Evolutionary conservation across 2,888 invertebrate species (phyloP).

Genomic region (Adelphocoris suturalis): DNA sequence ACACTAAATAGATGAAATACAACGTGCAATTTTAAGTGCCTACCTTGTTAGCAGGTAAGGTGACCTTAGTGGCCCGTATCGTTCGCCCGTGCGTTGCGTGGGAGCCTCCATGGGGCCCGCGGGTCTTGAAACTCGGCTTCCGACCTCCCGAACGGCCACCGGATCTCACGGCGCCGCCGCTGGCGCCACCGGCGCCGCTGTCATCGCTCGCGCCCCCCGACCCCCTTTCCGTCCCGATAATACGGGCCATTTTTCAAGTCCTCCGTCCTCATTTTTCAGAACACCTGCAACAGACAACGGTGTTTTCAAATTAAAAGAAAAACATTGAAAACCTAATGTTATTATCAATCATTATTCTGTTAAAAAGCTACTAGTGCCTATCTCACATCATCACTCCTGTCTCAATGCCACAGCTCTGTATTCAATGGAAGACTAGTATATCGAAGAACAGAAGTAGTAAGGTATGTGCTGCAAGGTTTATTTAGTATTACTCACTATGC

Average conservation of each 20-base stretch:
- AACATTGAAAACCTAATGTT: not conserved
- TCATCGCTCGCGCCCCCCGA: constrained; percentile 44
- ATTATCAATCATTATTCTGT: too few species aligned
- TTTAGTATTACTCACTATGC: too few species aligned
- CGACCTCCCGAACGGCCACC: constrained; percentile 57
- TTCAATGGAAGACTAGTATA: too few species aligned
- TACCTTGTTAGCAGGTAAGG: constrained; percentile 64
- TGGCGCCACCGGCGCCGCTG: constrained; percentile 36
- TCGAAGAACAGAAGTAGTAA: too few species aligned
- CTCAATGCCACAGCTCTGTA: too few species aligned
- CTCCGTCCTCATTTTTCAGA: not conserved
- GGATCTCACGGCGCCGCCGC: constrained; percentile 33
- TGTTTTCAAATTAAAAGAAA: not conserved
- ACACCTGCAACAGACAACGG: constrained; percentile 10
- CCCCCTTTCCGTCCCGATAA: constrained; percentile 60
- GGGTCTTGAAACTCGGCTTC: constrained; percentile 74
- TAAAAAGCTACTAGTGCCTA: too few species aligned
- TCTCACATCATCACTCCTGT: too few species aligned
- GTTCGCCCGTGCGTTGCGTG: constrained; percentile 30
- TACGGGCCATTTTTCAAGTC: constrained; percentile 54
- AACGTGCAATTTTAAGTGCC: not conserved
- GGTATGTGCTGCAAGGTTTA: too few species aligned
- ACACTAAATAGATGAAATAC: too few species aligned
- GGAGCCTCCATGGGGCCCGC: constrained; percentile 62
- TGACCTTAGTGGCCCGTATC: constrained; percentile 67